Conservation (phyloP, 2,888 invertebrate species). For the Pseudococcus viburni region DNA sequence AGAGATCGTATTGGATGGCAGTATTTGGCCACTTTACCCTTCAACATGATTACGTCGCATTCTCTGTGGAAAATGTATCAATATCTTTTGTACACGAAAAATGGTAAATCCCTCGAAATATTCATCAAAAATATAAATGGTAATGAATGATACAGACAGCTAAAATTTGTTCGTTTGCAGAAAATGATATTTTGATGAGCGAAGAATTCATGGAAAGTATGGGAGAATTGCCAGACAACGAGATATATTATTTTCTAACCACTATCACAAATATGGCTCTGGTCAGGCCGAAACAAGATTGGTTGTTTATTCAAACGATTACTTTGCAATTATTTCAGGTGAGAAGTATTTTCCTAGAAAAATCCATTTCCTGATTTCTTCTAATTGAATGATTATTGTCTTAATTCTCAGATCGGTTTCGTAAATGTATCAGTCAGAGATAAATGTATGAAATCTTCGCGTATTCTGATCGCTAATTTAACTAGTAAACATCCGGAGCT, state of each 20-base stretch:
- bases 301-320: slow-evolving; percentile 78
- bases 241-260: slow-evolving; percentile 83
- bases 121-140: slow-evolving; percentile 47
- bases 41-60: slow-evolving; percentile 74
- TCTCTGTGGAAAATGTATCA: slow-evolving; percentile 65
- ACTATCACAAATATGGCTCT: slow-evolving; percentile 86
- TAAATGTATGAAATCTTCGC: slow-evolving; percentile 81
- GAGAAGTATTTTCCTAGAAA: slow-evolving; percentile 67
- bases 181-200: slow-evolving; percentile 62
- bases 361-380: background rate
- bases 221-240: slow-evolving; percentile 78
- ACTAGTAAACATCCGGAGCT: slow-evolving; percentile 80
- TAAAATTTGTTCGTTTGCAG: slow-evolving; percentile 25
- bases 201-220: slow-evolving; percentile 78
- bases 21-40: slow-evolving; percentile 84
- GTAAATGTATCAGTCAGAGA: slow-evolving; percentile 80
- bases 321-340: slow-evolving; percentile 82
- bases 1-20: slow-evolving; percentile 85
- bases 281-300: slow-evolving; percentile 76
- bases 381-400: background rate
- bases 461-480: slow-evolving; percentile 81
- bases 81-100: slow-evolving; percentile 66
- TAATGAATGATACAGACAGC: background rate
- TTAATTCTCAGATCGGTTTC: slow-evolving; percentile 78
- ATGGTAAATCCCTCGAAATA: slow-evolving; percentile 60